Evolutionary conservation across 2,797 vertebrate species (phyloP), one percentile per base, ranked within the genome.

Genomic region (Serranus cabrilla): DNA sequence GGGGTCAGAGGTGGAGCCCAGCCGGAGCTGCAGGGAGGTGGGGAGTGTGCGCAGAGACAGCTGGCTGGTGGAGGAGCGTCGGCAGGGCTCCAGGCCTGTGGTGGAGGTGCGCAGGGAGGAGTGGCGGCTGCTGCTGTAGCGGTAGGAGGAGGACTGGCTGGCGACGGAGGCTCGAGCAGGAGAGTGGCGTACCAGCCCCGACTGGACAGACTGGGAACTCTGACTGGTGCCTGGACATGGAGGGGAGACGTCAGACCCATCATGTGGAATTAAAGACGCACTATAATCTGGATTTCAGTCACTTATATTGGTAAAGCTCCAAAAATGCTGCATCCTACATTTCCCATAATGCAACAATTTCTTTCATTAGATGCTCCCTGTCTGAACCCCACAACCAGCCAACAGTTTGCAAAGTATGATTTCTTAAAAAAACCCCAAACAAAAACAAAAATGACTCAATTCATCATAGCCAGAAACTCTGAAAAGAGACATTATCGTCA

Each of bases 41-140:
- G 97, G 97, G 59, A 99, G 92, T 27, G 98, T 97, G 21, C 98
- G 97, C 27, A 99, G 96, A 0, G 98, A 99, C 62, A 99, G 96
- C 93, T 99, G 98, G 92, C 97, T 98, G 93, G 97, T 98, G 85
- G 98, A 99, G 40, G 98, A 99, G 75, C 98, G 98, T 11, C 97
- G 96, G 59, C 97, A 99, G 63, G 98, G 97, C 94, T 97, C 97
- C 89, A 98, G 95, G 71, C 97, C 98, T 0, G 97, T 96, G 45
- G 96, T 89, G 59, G 98, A 98, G 55, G 97, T 98, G 81, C 98
- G 97, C 13, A 99, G 96, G 42, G 98, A 98, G 0, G 98, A 99
- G 54, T 99, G 98, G 16, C 98, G 97, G 85, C 97, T 98, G 88
- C 97, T 97, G 93, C 96, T 95, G 84, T 97, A 97, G 93, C 98